Evolutionary conservation across 2,888 invertebrate genomes (phyloP), one percentile per base, ranked within the genome.

Genomic region (Drosophila koepferae): DNA sequence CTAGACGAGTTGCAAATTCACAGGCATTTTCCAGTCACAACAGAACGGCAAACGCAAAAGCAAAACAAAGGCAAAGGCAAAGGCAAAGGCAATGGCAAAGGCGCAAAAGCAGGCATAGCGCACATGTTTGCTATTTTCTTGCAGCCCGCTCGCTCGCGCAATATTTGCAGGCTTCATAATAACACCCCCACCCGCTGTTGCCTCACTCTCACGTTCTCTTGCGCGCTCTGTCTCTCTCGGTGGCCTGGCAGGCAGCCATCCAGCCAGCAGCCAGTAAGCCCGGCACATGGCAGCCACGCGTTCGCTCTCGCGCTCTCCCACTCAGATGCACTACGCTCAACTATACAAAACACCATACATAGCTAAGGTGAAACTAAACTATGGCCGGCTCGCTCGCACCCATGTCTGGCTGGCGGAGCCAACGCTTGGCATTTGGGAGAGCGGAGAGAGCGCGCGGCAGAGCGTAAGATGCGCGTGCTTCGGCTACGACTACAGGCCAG

Each of bases 281-380:
- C 76, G 85, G 85, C 85, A 85, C 87, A 87, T 82, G 82, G 49
- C 82, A 84, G 74, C 65, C 77, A 80, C 72, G 74, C 78, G 86
- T 72, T 71, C 72, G 80, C 85, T 87, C 85, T 87, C 87, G 70
- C 87, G 82, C 85, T 87, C 82, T 85, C 85, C 87, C 85, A 79
- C 85, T 85, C 85, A 81, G 82, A 82, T 85, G 82, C 82, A 85
- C 74, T 87, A 75, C 79, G 75, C 86, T 80, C 87, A 82, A 80
- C 86, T 85, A 86, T 73, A 86, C 88, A 86, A 86, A 71, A 71
- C 82, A 77, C 75, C 82, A 78, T 77, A 86, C 86, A 86, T 88
- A 88, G 73, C 82, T 88, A 88, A 72, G 80, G 81, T 83, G 81
- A 77, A 79, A 86, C 79, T 84, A 86, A 77, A 86, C 74, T 77